phyloP scores from a whole-genome alignment of 2,888 invertebrate genomes.

The Microplitis deprimator region DNA sequence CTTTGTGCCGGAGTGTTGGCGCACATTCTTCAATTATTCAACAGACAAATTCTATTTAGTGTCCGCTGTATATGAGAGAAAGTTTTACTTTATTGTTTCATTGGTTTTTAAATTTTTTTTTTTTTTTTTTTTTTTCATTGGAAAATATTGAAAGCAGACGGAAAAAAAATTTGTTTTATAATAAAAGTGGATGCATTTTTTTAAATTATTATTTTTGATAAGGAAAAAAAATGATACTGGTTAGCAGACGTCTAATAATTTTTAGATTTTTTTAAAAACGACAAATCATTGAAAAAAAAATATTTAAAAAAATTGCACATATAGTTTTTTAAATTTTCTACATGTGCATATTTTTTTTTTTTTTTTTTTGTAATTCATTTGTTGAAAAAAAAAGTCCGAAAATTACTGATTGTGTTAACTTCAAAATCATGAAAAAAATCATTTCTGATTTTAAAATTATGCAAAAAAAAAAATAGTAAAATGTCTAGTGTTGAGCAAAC shows the following conservation, averaged over 20 bases:
- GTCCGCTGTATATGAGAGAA: not conserved
- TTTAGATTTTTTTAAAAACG: too few relatives aligned
- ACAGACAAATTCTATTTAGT: conserved; percentile 55
- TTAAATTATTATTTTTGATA: not conserved
- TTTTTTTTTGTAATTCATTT: not conserved
- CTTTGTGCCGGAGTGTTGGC: conserved; percentile 56
- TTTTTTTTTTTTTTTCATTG: too few relatives aligned
- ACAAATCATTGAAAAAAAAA: too few relatives aligned
- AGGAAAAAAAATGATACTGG: too few relatives aligned
- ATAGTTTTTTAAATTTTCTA: too few relatives aligned
- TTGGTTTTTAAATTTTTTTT: not conserved
- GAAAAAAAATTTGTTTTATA: too few relatives aligned
- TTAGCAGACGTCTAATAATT: too few relatives aligned
- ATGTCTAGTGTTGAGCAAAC: conserved; percentile 69
- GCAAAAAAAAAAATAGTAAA: conserved; percentile 64
- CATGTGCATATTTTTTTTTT: too few relatives aligned
- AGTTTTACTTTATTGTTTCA: conserved; percentile 15
- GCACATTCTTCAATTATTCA: conserved; percentile 64
- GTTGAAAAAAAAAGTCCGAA: not conserved
- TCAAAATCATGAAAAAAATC: not conserved
- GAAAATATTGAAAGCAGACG: too few relatives aligned
- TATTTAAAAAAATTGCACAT: too few relatives aligned
- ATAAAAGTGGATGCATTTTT: not conserved
- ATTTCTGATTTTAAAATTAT: not conserved
- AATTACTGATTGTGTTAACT: not conserved